Conservation (phyloP, 2,113 vertebrate species). For the Saiga tatarica region DNA sequence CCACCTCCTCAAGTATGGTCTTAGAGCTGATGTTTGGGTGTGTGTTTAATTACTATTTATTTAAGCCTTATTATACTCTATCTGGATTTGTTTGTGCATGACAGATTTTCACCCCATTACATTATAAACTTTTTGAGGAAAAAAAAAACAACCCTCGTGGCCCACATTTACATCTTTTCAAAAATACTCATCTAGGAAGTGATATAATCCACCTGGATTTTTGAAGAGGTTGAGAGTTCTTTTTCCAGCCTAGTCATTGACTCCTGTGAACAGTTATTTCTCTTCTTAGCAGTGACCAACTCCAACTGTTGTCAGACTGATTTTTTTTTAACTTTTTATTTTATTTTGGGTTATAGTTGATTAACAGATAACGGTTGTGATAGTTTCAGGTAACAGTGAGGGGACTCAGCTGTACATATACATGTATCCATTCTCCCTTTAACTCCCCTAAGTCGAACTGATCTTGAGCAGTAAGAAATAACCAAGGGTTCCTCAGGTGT, state of each 20-base stretch:
- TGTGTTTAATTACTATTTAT: background rate
- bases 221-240: background rate
- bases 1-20: background rate
- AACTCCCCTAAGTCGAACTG: background rate
- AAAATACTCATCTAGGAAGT: background rate
- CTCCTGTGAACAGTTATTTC: background rate
- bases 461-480: background rate
- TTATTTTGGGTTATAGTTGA: background rate
- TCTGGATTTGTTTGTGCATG: background rate
- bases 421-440: background rate
- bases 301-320: background rate
- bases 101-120: background rate
- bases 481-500: background rate
- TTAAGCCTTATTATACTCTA: conserved; percentile 25
- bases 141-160: background rate
- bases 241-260: background rate
- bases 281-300: background rate
- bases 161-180: conserved; percentile 9
- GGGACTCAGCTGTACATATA: background rate
- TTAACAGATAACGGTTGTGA: background rate
- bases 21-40: background rate
- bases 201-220: background rate
- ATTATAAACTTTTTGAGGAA: background rate
- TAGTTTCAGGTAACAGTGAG: background rate
- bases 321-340: background rate